Evolutionary conservation across 1,140 invertebrate genomes (phyloP).

Genomic region (Glomeris maerens): DNA sequence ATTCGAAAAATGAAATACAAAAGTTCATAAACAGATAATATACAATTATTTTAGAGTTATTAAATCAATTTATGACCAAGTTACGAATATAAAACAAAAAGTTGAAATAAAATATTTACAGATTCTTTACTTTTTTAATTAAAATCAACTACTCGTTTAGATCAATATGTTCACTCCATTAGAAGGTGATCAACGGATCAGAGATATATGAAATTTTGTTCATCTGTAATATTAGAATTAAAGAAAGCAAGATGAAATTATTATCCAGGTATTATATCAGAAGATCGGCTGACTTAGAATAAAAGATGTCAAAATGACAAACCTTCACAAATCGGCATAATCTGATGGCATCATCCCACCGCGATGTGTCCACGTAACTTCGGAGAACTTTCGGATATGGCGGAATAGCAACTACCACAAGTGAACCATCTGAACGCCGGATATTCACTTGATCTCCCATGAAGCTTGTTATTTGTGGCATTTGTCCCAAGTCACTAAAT

Average conservation of each 20-base stretch:
- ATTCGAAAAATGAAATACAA: too few species aligned
- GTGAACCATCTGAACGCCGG: conserved; percentile 50
- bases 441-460: conserved; percentile 61
- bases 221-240: neutral
- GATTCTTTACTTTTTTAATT: too few species aligned
- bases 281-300: neutral
- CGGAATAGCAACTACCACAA: conserved; percentile 46
- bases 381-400: conserved; percentile 51
- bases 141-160: too few species aligned
- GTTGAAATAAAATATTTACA: neutral
- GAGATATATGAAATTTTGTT: too few species aligned
- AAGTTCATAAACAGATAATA: neutral
- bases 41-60: neutral
- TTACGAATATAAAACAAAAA: neutral
- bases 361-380: conserved; percentile 41
- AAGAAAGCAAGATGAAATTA: neutral
- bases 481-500: conserved; percentile 59
- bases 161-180: too few species aligned
- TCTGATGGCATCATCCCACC: conserved; percentile 60
- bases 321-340: conserved; percentile 63
- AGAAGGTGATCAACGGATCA: too few species aligned
- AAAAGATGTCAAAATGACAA: conserved; percentile 16
- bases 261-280: neutral
- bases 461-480: conserved; percentile 59
- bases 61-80: neutral